Evolutionary conservation across 2,888 invertebrate species (phyloP), one percentile per base, ranked within the genome.

Genomic region (Noctua pronuba): DNA sequence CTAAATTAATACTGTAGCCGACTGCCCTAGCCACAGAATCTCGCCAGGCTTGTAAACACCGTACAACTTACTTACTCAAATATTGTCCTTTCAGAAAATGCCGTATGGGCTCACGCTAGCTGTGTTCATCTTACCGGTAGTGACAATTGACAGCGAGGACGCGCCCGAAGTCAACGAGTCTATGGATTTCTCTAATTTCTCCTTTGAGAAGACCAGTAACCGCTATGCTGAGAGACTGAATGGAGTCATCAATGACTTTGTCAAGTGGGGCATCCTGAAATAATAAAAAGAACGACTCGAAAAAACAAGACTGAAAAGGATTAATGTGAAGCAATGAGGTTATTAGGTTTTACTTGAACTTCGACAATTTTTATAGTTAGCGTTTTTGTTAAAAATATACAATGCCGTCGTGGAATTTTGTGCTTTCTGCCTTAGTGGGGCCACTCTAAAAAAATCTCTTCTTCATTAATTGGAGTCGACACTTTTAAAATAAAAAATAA

Each of bases 201-300:
- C 82, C 6, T 77, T 91, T 13, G 77, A 90, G 60, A 90, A 87
- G 28, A 90, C 92, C 46, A 93, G 87, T 83, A 75, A 71, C 16
- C 80, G 92, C 4, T 94, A 89, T 83, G 70, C 83, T 0, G 91
- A 91, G 38, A 82, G 94, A 16, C 79, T 95, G 24, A 94, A 93
- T 71, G 94, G 92, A 0, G 81, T 95, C 38, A 81, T 95, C 46
- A 91, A 92, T 7, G 93, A 94, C 60, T 93, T 86, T 67, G 84
- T 92, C 13, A 88, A 87, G 28, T 93, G 92, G 92, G 93, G 92
- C 1, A 69, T 92, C 2, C 75, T 94, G 8, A 88, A 80, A 79
- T 73, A 77, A 49, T 49, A 5, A 13, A 6, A n/a, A 64, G 35
- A 24, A 24, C 8, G 5, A 64, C 4, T 24, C 35, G 31, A 21